A percentile compares a stretch with the other conserved stretches of the same genome.
phyloP scores from a whole-genome alignment of 2,113 vertebrate genomes.

The Engystomops pustulosus region DNA sequence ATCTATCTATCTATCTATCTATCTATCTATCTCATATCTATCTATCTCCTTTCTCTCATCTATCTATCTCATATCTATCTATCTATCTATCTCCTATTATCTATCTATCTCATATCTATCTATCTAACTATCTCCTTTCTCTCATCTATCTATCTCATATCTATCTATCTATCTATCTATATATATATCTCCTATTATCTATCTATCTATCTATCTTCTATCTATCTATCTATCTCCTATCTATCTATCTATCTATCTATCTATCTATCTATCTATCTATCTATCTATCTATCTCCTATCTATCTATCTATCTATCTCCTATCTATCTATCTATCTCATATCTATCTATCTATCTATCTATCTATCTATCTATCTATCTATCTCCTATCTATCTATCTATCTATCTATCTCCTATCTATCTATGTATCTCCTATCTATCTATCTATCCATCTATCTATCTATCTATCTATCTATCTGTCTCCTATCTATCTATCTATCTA shows the following conservation, averaged over 20 bases:
- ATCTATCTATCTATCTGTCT: not conserved
- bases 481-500: conserved; percentile 1
- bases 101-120: not conserved
- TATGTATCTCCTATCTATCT: too few species aligned
- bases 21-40: not conserved
- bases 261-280: too few species aligned
- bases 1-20: not conserved
- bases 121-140: not conserved
- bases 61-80: not conserved
- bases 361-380: not conserved
- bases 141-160: not conserved
- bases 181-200: too few species aligned
- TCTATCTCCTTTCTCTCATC: not conserved
- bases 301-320: too few species aligned
- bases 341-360: not conserved
- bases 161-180: too few species aligned
- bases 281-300: too few species aligned
- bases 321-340: too few species aligned
- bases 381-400: not conserved
- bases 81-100: not conserved
- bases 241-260: conserved; percentile 1
- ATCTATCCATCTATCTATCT: too few species aligned
- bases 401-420: not conserved
- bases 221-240: not conserved
- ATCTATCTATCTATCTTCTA: not conserved